Evolutionary conservation across 2,113 vertebrate species (phyloP).

Genomic region (Lynx canadensis): DNA sequence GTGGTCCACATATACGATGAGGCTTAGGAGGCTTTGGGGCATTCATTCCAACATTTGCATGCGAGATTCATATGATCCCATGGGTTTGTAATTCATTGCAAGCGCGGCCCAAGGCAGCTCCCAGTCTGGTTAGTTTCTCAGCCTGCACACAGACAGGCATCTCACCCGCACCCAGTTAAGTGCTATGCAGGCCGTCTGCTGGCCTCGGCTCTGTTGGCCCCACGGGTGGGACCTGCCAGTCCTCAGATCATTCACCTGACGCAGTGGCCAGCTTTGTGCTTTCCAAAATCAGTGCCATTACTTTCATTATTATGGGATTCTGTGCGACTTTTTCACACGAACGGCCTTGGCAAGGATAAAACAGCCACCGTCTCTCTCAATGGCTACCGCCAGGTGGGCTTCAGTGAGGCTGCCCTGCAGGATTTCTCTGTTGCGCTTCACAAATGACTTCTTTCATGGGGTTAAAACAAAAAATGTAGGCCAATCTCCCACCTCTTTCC

Average conservation of each 20-base stretch:
- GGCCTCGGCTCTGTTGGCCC: accelerated
- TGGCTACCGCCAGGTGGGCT: accelerated
- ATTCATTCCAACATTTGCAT: not conserved
- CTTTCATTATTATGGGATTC: not conserved
- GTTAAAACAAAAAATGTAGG: not conserved
- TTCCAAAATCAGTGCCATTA: not conserved
- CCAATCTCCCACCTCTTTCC: not conserved
- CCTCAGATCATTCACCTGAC: accelerated
- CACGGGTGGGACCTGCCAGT: not conserved
- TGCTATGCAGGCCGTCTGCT: not conserved
- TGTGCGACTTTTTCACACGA: accelerated
- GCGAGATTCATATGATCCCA: not conserved
- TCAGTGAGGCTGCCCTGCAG: not conserved
- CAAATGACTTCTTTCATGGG: not conserved
- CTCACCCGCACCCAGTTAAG: not conserved
- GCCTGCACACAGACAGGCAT: not conserved
- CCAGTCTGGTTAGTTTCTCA: not conserved
- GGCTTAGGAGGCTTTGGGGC: not conserved
- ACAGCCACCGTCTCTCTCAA: accelerated
- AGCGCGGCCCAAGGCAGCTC: not conserved
- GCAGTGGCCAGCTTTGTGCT: not conserved
- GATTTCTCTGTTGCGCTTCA: not conserved
- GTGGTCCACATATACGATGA: not conserved
- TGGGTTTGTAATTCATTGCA: not conserved
- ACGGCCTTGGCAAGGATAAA: accelerated